Evolutionary conservation across 2,113 vertebrate genomes (phyloP).

Genomic region (Pyrgilauda ruficollis): DNA sequence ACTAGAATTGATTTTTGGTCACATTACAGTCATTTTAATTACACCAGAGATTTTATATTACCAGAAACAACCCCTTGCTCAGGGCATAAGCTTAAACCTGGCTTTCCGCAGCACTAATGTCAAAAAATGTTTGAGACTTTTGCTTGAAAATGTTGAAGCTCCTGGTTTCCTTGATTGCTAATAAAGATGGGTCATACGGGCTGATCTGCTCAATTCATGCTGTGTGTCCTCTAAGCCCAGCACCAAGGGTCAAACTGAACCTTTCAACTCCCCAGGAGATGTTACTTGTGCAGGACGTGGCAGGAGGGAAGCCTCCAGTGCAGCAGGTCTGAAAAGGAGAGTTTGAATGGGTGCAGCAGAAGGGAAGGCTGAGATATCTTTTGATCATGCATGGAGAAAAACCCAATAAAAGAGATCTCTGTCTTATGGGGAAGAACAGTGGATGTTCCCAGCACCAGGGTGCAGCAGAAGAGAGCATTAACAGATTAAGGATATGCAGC

Average conservation of each 20-base stretch:
- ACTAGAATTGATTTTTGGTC: background rate
- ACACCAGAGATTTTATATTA: background rate
- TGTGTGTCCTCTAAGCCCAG: background rate
- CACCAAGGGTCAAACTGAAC: background rate
- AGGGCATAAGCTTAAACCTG: background rate
- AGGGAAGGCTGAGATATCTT: background rate
- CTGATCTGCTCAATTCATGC: background rate
- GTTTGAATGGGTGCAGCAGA: background rate
- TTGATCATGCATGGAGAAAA: background rate
- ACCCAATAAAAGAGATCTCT: background rate
- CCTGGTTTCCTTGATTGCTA: background rate
- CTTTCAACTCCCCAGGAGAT: background rate
- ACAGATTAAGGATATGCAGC: background rate
- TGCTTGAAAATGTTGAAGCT: background rate
- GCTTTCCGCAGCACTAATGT: background rate
- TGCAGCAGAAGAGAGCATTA: background rate
- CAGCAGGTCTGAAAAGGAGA: background rate
- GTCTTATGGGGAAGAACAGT: background rate
- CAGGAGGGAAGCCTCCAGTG: background rate
- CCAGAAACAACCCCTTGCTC: background rate
- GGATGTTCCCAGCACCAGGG: background rate
- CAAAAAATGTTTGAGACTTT: background rate
- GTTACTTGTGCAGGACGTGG: background rate
- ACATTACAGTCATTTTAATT: background rate
- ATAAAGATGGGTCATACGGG: background rate